Conservation (phyloP, 2,888 invertebrate genomes). For the Antheraea assamensis region DNA sequence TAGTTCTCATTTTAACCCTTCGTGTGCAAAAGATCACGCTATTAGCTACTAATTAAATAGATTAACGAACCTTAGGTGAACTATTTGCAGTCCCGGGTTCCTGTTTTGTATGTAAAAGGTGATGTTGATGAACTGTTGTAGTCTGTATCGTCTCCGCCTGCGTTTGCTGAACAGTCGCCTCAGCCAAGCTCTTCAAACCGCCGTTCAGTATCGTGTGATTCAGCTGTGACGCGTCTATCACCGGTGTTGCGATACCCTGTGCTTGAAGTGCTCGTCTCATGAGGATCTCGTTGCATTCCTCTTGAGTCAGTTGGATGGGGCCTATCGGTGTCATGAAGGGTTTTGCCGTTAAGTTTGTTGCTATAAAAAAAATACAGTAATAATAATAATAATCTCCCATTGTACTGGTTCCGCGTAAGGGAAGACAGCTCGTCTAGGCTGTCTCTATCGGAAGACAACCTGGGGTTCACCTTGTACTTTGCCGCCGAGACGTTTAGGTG, state of each 20-base stretch:
- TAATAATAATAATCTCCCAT: too few relatives aligned
- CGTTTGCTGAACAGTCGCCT: slow-evolving; percentile 60
- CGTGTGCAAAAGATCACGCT: not conserved
- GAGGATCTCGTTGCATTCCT: slow-evolving; percentile 90
- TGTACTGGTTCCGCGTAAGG: too few relatives aligned
- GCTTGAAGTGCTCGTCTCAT: slow-evolving; percentile 89
- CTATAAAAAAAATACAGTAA: slow-evolving; percentile 51
- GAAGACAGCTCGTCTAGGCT: too few relatives aligned
- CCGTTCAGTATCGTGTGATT: slow-evolving; percentile 75
- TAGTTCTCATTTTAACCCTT: too few relatives aligned
- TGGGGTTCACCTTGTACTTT: too few relatives aligned
- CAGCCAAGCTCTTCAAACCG: slow-evolving; percentile 66
- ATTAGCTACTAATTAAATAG: slow-evolving; percentile 23
- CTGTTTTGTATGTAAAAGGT: slow-evolving; percentile 80
- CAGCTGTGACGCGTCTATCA: slow-evolving; percentile 74
- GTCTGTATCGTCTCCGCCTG: slow-evolving; percentile 67
- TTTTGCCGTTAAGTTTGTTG: slow-evolving; percentile 74
- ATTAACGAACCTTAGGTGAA: slow-evolving; percentile 74
- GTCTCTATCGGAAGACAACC: too few relatives aligned
- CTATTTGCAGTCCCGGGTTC: slow-evolving; percentile 83
- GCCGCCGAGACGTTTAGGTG: too few relatives aligned
- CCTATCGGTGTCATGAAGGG: slow-evolving; percentile 88
- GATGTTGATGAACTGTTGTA: slow-evolving; percentile 67
- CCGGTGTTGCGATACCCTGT: slow-evolving; percentile 78
- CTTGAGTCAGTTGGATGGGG: slow-evolving; percentile 87